Evolutionary conservation across 2,888 invertebrate species (phyloP).

Genomic region (Tethea ocularis): DNA sequence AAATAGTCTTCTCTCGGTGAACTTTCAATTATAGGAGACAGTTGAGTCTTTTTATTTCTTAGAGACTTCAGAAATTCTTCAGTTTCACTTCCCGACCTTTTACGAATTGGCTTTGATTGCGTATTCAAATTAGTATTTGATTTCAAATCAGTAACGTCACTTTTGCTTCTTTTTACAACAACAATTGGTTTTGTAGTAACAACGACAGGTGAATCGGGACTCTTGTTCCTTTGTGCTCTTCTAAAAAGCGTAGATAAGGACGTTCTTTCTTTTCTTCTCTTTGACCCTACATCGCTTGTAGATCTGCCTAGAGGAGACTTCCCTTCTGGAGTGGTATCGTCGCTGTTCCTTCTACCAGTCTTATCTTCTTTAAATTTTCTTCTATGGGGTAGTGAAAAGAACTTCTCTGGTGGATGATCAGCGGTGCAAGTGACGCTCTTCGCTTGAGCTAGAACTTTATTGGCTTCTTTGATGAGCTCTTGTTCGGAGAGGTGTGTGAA

Average conservation of each 20-base stretch:
- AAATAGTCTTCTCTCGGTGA: conserved; percentile 89
- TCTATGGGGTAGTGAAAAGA: conserved; percentile 87
- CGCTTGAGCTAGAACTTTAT: conserved; percentile 89
- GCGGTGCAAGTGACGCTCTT: conserved; percentile 88
- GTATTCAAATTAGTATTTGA: conserved; percentile 73
- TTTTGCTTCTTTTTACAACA: conserved; percentile 84
- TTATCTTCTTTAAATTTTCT: conserved; percentile 79
- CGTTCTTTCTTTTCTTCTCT: conserved; percentile 80
- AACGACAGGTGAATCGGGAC: conserved; percentile 78
- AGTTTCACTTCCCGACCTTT: conserved; percentile 85
- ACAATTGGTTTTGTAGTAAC: conserved; percentile 69
- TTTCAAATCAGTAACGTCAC: conserved; percentile 86
- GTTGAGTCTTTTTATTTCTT: conserved; percentile 85
- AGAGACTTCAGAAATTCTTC: conserved; percentile 83
- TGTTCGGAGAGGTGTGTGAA: conserved; percentile 88
- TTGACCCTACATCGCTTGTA: conserved; percentile 82
- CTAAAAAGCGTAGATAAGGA: conserved; percentile 88
- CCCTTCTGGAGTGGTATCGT: conserved; percentile 73
- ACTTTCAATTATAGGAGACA: conserved; percentile 92
- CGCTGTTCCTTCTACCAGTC: conserved; percentile 76
- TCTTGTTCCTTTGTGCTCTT: conserved; percentile 81
- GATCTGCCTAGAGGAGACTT: conserved; percentile 80
- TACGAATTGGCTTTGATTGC: conserved; percentile 77
- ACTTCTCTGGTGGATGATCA: conserved; percentile 85
- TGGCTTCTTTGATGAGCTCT: conserved; percentile 90